These are phyloP conservation scores for Danaus plexippus DNA, from an alignment of 1,140 invertebrate species.

Conservation along the genomic window DNA sequence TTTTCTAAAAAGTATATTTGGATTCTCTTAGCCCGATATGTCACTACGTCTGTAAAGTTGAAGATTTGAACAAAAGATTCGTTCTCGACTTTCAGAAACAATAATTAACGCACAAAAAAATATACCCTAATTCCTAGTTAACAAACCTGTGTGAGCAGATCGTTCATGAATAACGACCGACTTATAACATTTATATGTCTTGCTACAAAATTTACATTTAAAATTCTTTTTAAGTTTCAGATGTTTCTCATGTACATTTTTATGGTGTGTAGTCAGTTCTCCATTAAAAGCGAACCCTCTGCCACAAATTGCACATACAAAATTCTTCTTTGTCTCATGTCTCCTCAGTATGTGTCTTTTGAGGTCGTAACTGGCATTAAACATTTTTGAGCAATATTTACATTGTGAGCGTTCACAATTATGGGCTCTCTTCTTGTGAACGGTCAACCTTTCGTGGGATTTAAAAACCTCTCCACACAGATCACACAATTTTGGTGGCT, in stretches of 20 bases:
- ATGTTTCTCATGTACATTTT: conserved; percentile 55
- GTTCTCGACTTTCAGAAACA: too few species aligned
- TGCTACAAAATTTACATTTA: conserved; percentile 58
- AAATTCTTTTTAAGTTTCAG: conserved; percentile 40
- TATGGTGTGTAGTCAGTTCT: conserved; percentile 51
- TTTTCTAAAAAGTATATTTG: too few species aligned
- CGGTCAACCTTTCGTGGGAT: conserved; percentile 35
- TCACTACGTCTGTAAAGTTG: background rate
- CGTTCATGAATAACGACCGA: conserved; percentile 64
- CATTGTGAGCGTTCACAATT: conserved; percentile 40
- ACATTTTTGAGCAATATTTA: conserved; percentile 46
- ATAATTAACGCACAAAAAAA: too few species aligned
- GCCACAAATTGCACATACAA: conserved; percentile 56
- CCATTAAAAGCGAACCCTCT: conserved; percentile 56
- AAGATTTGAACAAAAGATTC: conserved; percentile 4
- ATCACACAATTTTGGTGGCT: conserved; percentile 49
- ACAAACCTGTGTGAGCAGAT: conserved; percentile 65
- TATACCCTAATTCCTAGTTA: too few species aligned
- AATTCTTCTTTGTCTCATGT: conserved; percentile 48
- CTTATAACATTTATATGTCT: conserved; percentile 58
- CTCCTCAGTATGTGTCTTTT: conserved; percentile 55
- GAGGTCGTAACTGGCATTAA: conserved; percentile 54
- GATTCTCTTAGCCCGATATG: too few species aligned
- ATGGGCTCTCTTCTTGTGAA: conserved; percentile 45
- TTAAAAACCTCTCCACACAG: conserved; percentile 51